phyloP scores from a whole-genome alignment of 2,888 invertebrate genomes.

The Athalia cordata region DNA sequence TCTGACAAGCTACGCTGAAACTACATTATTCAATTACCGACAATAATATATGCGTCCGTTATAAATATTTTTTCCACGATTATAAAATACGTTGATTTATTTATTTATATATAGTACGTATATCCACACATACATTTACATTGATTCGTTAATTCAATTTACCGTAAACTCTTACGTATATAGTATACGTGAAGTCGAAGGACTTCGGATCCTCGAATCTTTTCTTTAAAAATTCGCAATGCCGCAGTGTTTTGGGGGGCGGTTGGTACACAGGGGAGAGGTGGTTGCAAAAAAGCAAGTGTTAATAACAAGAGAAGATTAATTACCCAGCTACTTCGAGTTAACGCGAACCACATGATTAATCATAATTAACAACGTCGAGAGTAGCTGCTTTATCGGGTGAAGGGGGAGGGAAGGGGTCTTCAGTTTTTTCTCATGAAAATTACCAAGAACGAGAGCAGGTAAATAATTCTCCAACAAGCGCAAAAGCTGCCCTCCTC shows the following conservation, averaged over 20 bases:
- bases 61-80: not conserved
- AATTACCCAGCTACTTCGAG: constrained; percentile 70
- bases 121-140: not conserved
- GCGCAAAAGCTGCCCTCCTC: constrained; percentile 25
- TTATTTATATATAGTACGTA: not conserved
- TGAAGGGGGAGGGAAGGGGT: not conserved
- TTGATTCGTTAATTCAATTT: not conserved
- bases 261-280: not conserved
- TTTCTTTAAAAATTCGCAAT: not conserved
- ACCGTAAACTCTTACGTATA: not conserved
- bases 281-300: constrained; percentile 12
- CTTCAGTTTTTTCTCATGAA: not conserved
- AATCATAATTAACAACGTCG: constrained; percentile 70
- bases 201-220: no score
- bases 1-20: constrained; percentile 20
- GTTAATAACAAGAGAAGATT: constrained; percentile 62
- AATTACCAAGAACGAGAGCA: not conserved
- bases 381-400: not conserved
- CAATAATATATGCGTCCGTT: not conserved
- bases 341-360: constrained; percentile 59
- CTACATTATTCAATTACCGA: constrained; percentile 29
- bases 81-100: not conserved
- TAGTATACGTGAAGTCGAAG: no score
- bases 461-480: constrained; percentile 46
- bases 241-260: not conserved